Evolutionary conservation across 2,888 invertebrate species (phyloP).

Genomic region (Drosophila multiciliata): DNA sequence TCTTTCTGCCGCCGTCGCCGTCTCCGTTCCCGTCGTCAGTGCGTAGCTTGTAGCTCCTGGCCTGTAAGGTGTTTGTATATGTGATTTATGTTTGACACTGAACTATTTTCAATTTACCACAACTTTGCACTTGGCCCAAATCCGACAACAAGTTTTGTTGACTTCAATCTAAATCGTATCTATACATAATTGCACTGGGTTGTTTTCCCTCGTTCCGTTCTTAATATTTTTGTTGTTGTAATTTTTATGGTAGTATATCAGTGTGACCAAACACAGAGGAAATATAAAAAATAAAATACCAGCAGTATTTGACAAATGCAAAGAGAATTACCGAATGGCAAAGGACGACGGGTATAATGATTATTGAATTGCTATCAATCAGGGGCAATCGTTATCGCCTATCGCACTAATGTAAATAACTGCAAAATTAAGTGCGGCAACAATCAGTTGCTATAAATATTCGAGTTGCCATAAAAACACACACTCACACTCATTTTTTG

Average conservation of each 20-base stretch:
- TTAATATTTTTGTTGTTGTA: conserved; percentile 46
- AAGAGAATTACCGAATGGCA: not conserved
- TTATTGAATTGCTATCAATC: not conserved
- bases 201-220: conserved; percentile 61
- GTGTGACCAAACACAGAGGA: conserved; percentile 37
- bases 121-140: conserved; percentile 52
- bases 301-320: not conserved
- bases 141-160: conserved; percentile 50
- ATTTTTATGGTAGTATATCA: conserved; percentile 33
- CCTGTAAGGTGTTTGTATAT: conserved; percentile 10
- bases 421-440: not conserved
- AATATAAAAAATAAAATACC: conserved; percentile 26
- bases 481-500: not conserved
- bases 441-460: conserved; percentile 4
- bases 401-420: not conserved
- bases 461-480: not conserved
- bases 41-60: conserved; percentile 52
- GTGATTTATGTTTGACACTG: not conserved
- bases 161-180: conserved; percentile 55
- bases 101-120: conserved; percentile 37
- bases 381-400: not conserved
- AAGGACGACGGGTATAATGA: not conserved
- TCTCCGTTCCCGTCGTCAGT: conserved; percentile 20
- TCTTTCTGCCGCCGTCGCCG: conserved; percentile 14
- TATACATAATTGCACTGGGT: conserved; percentile 61